These are phyloP conservation scores for Danio rerio DNA, from an alignment of 2,113 vertebrate species.

Conservation along the genomic window DNA sequence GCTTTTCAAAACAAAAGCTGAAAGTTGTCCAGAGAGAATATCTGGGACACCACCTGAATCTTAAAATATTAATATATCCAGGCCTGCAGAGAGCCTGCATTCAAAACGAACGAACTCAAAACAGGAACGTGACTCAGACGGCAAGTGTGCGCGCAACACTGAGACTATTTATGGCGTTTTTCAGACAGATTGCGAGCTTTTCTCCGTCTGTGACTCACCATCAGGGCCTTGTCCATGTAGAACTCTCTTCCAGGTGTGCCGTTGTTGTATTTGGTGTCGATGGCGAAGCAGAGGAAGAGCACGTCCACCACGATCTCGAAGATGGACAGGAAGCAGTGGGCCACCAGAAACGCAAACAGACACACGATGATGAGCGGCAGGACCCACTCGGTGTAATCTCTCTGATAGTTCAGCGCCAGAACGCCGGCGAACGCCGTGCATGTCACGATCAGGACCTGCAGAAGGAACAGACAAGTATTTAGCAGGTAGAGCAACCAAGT, in stretches of 20 bases:
- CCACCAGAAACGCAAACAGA: slow-evolving; percentile 96
- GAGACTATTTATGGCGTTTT: slow-evolving; percentile 21
- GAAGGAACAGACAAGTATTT: background rate
- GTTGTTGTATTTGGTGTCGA: slow-evolving; percentile 98
- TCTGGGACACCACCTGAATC: slow-evolving; percentile 45
- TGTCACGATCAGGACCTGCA: slow-evolving; percentile 90
- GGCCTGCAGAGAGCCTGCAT: slow-evolving; percentile 30
- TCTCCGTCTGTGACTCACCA: slow-evolving; percentile 75
- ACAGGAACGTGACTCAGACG: slow-evolving; percentile 3
- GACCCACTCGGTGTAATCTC: slow-evolving; percentile 94
- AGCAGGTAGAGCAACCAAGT: background rate
- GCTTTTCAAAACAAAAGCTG: slow-evolving; percentile 34
- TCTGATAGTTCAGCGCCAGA: slow-evolving; percentile 93
- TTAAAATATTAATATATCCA: slow-evolving; percentile 43
- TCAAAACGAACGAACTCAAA: background rate
- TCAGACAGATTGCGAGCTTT: background rate
- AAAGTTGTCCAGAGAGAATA: slow-evolving; percentile 21
- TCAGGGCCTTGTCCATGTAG: slow-evolving; percentile 99
- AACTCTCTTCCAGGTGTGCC: slow-evolving; percentile 94
- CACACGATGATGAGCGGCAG: slow-evolving; percentile 94
- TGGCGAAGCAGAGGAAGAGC: slow-evolving; percentile 97
- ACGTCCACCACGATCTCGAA: slow-evolving; percentile 99
- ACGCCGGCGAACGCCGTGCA: slow-evolving; percentile 91
- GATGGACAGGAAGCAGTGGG: slow-evolving; percentile 98
- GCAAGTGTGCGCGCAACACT: slow-evolving; percentile 10